A percentile compares a stretch with the other conserved stretches of the same genome.
phyloP scores from a whole-genome alignment of 2,113 vertebrate species.

The Mobula birostris region DNA sequence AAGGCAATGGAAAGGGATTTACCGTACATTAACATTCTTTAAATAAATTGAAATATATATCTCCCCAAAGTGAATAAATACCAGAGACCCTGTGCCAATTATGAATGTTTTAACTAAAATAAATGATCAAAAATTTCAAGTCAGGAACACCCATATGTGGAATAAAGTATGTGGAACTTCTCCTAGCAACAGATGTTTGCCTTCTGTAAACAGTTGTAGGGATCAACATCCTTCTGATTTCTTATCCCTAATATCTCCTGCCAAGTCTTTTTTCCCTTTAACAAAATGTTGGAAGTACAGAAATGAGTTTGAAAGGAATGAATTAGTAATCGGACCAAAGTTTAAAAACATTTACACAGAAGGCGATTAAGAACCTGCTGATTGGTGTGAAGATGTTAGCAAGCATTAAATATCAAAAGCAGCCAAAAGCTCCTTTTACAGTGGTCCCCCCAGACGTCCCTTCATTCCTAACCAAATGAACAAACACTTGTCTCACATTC shows the following conservation, averaged over 20 bases:
- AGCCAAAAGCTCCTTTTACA: neutral
- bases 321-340: neutral
- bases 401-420: neutral
- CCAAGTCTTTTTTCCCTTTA: neutral
- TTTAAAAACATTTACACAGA: constrained; percentile 28
- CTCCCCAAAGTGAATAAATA: neutral
- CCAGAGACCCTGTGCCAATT: neutral
- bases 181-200: constrained; percentile 9
- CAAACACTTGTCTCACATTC: constrained; percentile 39
- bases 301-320: neutral
- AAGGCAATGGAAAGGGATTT: neutral
- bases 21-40: neutral
- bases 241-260: neutral
- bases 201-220: neutral
- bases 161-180: neutral
- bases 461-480: constrained; percentile 37
- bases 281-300: neutral
- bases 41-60: neutral
- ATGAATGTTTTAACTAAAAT: neutral
- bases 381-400: neutral
- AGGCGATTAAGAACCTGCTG: neutral
- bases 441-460: neutral
- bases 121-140: neutral
- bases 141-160: neutral
- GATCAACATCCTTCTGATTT: neutral